A percentile compares a stretch with the other conserved stretches of the same genome.
phyloP scores from a whole-genome alignment of 2,888 invertebrate genomes.

The Luperina nickerlii region DNA sequence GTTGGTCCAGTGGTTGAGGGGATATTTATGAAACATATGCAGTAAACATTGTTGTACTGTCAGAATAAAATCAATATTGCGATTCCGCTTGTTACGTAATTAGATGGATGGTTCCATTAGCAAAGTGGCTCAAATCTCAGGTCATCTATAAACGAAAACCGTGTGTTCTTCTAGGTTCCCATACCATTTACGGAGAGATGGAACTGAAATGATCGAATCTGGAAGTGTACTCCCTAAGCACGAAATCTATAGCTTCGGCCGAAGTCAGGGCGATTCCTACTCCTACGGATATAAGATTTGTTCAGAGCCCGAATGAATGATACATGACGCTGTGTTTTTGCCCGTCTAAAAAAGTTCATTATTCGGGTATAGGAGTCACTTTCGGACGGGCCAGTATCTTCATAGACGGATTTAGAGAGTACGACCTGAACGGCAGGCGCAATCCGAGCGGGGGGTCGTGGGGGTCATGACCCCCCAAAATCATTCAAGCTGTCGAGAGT shows the following conservation, averaged over 20 bases:
- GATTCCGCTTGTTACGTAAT: slow-evolving; percentile 5
- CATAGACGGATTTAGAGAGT: neutral
- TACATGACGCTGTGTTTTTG: neutral
- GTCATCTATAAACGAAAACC: neutral
- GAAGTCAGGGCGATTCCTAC: neutral
- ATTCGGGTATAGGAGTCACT: neutral
- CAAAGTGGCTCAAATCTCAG: neutral
- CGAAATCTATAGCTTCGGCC: neutral
- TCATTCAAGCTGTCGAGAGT: too few species aligned
- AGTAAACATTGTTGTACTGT: neutral
- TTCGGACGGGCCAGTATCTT: neutral
- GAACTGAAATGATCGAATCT: neutral
- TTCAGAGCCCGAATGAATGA: neutral
- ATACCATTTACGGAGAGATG: neutral
- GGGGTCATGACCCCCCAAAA: too few species aligned
- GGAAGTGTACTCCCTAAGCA: neutral
- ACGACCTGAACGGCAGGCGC: neutral
- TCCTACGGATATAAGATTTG: neutral
- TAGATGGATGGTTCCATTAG: slow-evolving; percentile 12
- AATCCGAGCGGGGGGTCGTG: too few species aligned
- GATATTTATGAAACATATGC: slow-evolving; percentile 36
- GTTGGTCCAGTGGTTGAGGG: slow-evolving; percentile 28
- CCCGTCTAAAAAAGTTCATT: neutral
- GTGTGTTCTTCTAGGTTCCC: neutral
- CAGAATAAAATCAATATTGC: slow-evolving; percentile 17